Base-by-base conservation (phyloP, 2,797 vertebrate species). In the Siniperca obscura region DNA sequence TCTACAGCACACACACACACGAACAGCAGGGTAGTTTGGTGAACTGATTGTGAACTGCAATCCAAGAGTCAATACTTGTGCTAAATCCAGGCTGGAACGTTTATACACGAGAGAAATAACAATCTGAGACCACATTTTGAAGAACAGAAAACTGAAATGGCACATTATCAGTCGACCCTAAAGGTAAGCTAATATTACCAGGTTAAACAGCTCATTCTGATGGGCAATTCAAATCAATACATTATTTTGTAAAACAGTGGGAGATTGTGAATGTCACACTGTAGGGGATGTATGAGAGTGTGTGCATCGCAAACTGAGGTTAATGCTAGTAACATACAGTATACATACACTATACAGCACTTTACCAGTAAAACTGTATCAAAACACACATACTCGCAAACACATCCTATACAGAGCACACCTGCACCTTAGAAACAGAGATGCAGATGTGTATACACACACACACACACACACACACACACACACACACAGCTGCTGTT, bases 1-100 rank as follows among this genome's bases (percentile, higher is more conserved):
- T 96, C 98, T 99, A 89, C 56, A 84, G 5, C 70, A 64, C 70
- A 75, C 30, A 75, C 27, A 30, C 61, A 70, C 22, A 53, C 22
- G 17, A 42, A 78, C 22, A 69, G 7, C 9, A 36, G 2, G 13
- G 13, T 40, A 9, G 11, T 38, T 57, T 30, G n/a, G 10, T 22
- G 12, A 79, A 27, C n/a, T 21, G 19, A 2, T 16, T 9, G 30
- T 67, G 8, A 36, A 19, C 71, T 34, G 48, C 17, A 36, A 56
- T 60, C 12, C 40, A 56, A 27, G 19, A 40, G 55, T 7, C 5
- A 48, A 40, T 5, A 30, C 3, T 13, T 71, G 11, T 40, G 9
- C 55, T 42, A 40, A 67, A 16, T 42, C 36, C 7, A 10, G 21
- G 56, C 40, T 57, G 64, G 12, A 57, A 70, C 13, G 3, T 42